Conservation (phyloP, 2,113 vertebrate species). For the Herpetotheres cachinnans region DNA sequence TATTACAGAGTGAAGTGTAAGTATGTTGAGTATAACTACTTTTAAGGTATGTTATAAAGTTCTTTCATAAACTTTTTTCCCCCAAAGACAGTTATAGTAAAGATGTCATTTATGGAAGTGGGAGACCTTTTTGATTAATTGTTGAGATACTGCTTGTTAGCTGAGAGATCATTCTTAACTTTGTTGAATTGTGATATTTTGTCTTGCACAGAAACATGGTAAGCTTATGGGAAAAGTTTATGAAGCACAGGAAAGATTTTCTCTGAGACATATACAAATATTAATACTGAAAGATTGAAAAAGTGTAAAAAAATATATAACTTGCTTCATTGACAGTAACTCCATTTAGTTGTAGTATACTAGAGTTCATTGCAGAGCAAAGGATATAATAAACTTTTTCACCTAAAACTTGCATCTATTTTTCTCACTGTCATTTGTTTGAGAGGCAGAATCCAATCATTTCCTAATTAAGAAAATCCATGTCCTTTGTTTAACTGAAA, state of each 20-base stretch:
- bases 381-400: neutral
- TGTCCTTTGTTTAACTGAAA: neutral
- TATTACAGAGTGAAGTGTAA: neutral
- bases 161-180: neutral
- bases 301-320: neutral
- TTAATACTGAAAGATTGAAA: neutral
- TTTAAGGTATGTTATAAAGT: neutral
- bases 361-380: neutral
- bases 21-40: neutral
- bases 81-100: neutral
- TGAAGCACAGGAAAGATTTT: neutral
- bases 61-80: neutral
- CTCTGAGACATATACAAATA: neutral
- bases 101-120: neutral
- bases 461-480: conserved; percentile 19
- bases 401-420: neutral
- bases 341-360: neutral
- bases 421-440: neutral
- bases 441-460: conserved; percentile 7
- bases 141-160: neutral
- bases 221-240: neutral
- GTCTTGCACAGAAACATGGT: neutral
- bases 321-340: neutral
- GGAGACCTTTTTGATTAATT: neutral
- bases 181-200: neutral